Base-by-base conservation (phyloP, 2,797 vertebrate genomes). In the Muraenolepis orangiensis region DNA sequence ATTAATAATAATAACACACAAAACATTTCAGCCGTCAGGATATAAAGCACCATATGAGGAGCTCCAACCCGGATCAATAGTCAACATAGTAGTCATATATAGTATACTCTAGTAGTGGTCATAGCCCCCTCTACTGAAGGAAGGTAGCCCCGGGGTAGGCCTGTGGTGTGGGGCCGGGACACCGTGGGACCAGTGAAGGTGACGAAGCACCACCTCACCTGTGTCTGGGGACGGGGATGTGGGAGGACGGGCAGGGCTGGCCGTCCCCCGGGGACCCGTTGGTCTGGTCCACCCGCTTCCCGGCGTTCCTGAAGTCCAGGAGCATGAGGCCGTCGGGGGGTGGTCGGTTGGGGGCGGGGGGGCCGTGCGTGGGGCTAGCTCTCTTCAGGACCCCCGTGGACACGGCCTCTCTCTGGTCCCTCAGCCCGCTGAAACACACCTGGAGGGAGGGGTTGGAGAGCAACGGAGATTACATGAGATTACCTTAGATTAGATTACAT, bases 191-290 rank as follows among this genome's bases (percentile, higher is more conserved):
- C n/a, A n/a, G n/a, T 42, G n/a, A 3, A 42, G 71, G 20, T 13
- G 0, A 38, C 69, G 6, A 51, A 36, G 28, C 1, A 64, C n/a
- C n/a, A 83, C 32, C 18, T 23, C 91, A 95, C 94, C 94, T 93
- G 92, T 92, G 91, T 80, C 92, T 92, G 69, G 94, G 93, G 75
- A 94, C 94, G 5, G 93, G 94, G 86, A 95, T 95, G 87, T 94
- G 92, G 77, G 91, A 92, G 36, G 93, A 94, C 16, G 85, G 71
- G 70, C 87, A 83, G 57, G 84, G 80, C 31, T 87, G 87, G 73
- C 76, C 85, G 66, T 93, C 91, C 28, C 86, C 74, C 29, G 75
- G 78, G 38, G 86, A 71, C 76, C 80, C 86, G 79, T 75, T 83
- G 79, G 80, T 79, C 78, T 89, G 85, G 81, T 91, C 92, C 28